A percentile compares a stretch with the other conserved stretches of the same genome.
Conservation (phyloP, 2,113 vertebrate species). For the Plotosus lineatus region DNA sequence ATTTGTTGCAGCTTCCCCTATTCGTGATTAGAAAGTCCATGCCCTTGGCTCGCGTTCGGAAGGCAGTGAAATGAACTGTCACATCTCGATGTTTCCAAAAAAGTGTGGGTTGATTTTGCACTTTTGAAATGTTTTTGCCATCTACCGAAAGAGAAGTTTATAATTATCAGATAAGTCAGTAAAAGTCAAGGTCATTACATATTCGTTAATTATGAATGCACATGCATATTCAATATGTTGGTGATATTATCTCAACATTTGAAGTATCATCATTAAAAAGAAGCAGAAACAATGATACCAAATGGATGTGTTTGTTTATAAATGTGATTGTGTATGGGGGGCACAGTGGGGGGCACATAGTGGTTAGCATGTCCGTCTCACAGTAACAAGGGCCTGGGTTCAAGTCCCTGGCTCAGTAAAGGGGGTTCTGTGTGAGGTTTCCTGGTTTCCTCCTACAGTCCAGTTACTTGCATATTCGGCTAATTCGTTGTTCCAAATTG, state of each 20-base stretch:
- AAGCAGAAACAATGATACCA: too few relatives aligned
- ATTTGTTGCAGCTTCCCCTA: constrained; percentile 50
- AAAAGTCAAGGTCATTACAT: not conserved
- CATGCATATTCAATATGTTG: not conserved
- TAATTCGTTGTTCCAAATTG: too few relatives aligned
- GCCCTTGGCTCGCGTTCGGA: constrained; percentile 3
- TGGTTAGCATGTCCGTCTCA: too few relatives aligned
- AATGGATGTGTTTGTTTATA: too few relatives aligned
- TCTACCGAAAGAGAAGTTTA: not conserved
- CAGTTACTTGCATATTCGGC: too few relatives aligned
- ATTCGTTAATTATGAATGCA: not conserved
- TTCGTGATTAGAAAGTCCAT: not conserved
- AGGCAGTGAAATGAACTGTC: not conserved
- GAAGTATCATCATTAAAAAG: too few relatives aligned
- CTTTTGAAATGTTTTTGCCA: not conserved
- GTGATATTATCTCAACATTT: not conserved
- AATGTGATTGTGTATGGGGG: too few relatives aligned
- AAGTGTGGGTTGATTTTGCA: not conserved
- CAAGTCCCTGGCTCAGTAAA: too few relatives aligned
- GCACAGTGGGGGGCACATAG: too few relatives aligned
- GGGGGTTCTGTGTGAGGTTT: too few relatives aligned
- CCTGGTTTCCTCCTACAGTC: too few relatives aligned
- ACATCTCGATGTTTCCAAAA: not conserved
- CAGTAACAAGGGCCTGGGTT: too few relatives aligned
- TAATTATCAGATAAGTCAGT: not conserved